A percentile compares a stretch with the other conserved stretches of the same genome.
phyloP scores from a whole-genome alignment of 1,140 invertebrate genomes.

The Episyrphus balteatus region DNA sequence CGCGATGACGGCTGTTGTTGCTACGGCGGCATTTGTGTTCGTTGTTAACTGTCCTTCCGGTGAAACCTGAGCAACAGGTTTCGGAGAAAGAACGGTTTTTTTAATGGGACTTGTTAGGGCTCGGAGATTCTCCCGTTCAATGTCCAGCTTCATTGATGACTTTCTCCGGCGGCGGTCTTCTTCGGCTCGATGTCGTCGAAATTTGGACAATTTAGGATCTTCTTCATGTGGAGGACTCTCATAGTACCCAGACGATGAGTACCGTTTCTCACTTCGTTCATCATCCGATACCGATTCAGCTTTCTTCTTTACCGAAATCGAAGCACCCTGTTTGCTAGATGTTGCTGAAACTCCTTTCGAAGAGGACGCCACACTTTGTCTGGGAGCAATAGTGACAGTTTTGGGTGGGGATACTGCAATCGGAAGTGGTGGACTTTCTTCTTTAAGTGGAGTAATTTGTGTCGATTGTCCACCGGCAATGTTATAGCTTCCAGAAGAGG shows the following conservation, averaged over 20 bases:
- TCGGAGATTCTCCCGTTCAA: constrained; percentile 34
- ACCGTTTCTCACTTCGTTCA: constrained; percentile 52
- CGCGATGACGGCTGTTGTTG: no score
- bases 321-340: neutral
- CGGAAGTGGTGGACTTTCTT: constrained; percentile 16
- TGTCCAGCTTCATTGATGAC: constrained; percentile 34
- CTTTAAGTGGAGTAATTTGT: constrained; percentile 28
- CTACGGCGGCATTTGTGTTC: neutral
- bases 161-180: constrained; percentile 33
- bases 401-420: neutral
- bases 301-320: constrained; percentile 13
- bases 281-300: constrained; percentile 50
- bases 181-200: constrained; percentile 23
- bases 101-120: constrained; percentile 33
- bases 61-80: constrained; percentile 3
- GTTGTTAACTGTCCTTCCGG: constrained; percentile 19
- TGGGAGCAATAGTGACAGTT: constrained; percentile 11
- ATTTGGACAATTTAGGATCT: constrained; percentile 17
- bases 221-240: constrained; percentile 64
- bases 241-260: constrained; percentile 67
- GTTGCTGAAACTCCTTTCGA: constrained; percentile 14
- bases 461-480: constrained; percentile 35
- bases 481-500: constrained; percentile 54
- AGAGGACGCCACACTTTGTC: constrained; percentile 16
- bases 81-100: constrained; percentile 9